Base-by-base conservation (phyloP, 2,113 vertebrate genomes). In the Stigmatopora argus region DNA sequence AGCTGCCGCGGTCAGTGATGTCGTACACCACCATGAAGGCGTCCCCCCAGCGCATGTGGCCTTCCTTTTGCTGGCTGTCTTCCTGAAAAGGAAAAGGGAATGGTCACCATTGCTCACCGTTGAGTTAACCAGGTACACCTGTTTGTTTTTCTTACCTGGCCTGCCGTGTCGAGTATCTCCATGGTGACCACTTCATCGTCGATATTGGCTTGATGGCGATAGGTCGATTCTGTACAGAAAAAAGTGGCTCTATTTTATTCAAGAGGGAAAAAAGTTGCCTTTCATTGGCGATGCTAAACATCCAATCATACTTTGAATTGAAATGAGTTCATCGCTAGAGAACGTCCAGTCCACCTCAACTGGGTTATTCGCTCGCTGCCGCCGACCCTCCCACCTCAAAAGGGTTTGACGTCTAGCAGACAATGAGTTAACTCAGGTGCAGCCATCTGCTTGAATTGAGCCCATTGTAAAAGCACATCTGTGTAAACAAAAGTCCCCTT, bases 101-200 rank as follows among this genome's bases (percentile, higher is more conserved):
- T 35, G 15, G 47, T 49, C 47, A n/a, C 4, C 1, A 49, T 18
- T 49, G 21, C 5, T 4, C 8, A 7, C 4, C 3, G 3, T 9
- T 10, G 18, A 45, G n/a, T 18, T 7, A 0, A 2, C 21, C 7
- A 26, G 38, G 3, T 31, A 31, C 26, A 31, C 26, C 26, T 31
- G 3, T 31, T 31, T 31, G 26, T 31, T 1, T 31, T 0, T 58
- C 89, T 86, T 80, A 99, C 97, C 95, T 98, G 97, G 45, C 97
- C 97, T 62, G 97, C 97, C 19, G 97, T 98, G 83, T 99, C 97
- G 61, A 99, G 90, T 61, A 99, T 96, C 89, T 99, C 97, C 97
- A 99, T 98, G 88, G 93, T 90, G 82, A 99, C 94, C 12, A 91
- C 88, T 84, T 99, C 97, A 80, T 99, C 97, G 13, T 99, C 97